phyloP scores from a whole-genome alignment of 2,797 vertebrate species.

The Sardinella longiceps region DNA sequence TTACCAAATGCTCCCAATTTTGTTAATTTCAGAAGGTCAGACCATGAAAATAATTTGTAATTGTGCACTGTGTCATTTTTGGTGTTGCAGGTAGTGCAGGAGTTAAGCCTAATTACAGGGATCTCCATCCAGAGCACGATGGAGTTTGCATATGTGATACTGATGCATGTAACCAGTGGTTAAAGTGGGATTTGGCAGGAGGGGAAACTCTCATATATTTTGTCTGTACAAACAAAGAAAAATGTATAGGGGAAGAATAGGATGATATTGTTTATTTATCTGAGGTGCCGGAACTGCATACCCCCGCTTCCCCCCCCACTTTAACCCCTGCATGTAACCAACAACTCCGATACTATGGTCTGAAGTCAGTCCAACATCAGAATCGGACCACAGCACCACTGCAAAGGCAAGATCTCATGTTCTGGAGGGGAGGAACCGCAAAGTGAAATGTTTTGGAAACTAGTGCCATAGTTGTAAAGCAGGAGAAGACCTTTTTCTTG shows the following conservation, averaged over 20 bases:
- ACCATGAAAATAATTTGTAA: background rate
- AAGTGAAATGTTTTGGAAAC: background rate
- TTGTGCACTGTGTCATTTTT: background rate
- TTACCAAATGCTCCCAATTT: background rate
- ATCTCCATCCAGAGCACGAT: slow-evolving; percentile 82
- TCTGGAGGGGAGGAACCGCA: background rate
- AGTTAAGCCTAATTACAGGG: slow-evolving; percentile 87
- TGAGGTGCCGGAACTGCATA: too few relatives aligned
- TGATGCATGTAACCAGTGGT: slow-evolving; percentile 76
- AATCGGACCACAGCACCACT: background rate
- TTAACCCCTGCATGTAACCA: slow-evolving; percentile 70
- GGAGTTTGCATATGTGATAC: slow-evolving; percentile 78
- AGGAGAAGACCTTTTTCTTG: too few relatives aligned
- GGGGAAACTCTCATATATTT: too few relatives aligned
- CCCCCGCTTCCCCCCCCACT: too few relatives aligned
- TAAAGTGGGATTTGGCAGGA: too few relatives aligned
- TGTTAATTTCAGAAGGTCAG: too few relatives aligned
- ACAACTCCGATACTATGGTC: slow-evolving; percentile 35
- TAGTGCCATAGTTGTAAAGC: background rate
- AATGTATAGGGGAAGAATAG: too few relatives aligned
- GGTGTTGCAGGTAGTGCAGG: slow-evolving; percentile 77
- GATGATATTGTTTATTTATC: too few relatives aligned
- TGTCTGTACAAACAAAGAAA: too few relatives aligned
- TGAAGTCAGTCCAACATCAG: background rate
- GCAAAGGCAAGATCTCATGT: background rate